Conservation (phyloP, 1,140 invertebrate species). For the Palaemon carinicauda region DNA sequence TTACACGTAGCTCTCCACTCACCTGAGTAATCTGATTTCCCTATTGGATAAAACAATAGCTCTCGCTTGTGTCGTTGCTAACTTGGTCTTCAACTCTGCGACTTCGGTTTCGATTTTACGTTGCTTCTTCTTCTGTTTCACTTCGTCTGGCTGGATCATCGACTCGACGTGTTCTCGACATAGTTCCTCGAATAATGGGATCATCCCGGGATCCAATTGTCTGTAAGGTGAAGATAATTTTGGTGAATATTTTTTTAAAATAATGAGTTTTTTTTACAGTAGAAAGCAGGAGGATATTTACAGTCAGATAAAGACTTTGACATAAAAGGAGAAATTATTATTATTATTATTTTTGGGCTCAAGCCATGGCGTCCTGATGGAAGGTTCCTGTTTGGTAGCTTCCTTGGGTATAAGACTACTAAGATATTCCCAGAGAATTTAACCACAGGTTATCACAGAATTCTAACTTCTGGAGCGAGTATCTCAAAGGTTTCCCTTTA, state of each 20-base stretch:
- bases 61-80: constrained; percentile 78
- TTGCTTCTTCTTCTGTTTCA: constrained; percentile 74
- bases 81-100: constrained; percentile 82
- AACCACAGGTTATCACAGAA: no score
- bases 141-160: constrained; percentile 84
- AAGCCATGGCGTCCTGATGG: no score
- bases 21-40: constrained; percentile 87
- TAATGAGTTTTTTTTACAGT: neutral
- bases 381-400: no score
- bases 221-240: neutral
- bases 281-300: no score
- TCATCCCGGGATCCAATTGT: constrained; percentile 62
- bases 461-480: no score
- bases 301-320: no score
- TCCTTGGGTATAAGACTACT: no score
- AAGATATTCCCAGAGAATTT: no score
- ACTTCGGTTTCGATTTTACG: constrained; percentile 77
- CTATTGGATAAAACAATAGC: constrained; percentile 90
- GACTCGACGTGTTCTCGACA: constrained; percentile 88
- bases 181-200: constrained; percentile 80
- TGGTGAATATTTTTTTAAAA: neutral
- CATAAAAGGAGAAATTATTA: neutral
- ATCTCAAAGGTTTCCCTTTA: no score
- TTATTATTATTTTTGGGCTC: no score
- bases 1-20: constrained; percentile 49